Evolutionary conservation across 2,888 invertebrate genomes (phyloP).

Genomic region (Autographa gamma): DNA sequence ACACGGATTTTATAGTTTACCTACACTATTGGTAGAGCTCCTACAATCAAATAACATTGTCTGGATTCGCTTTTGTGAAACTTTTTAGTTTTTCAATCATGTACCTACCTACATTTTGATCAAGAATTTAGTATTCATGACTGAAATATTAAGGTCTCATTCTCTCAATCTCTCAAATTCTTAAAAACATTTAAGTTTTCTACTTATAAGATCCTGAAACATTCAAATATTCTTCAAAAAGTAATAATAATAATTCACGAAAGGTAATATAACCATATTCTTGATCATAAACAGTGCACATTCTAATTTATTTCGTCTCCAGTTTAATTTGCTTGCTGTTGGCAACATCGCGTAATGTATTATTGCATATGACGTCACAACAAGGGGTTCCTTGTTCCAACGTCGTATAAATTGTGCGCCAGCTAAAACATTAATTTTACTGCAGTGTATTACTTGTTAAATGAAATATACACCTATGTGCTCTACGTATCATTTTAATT

Average conservation of each 20-base stretch:
- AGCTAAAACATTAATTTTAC: constrained; percentile 62
- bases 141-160: too few species aligned
- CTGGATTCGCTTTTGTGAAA: neutral
- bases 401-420: constrained; percentile 50
- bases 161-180: too few species aligned
- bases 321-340: constrained; percentile 57
- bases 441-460: constrained; percentile 55
- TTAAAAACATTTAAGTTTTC: too few species aligned
- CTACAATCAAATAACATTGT: neutral
- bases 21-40: constrained; percentile 7
- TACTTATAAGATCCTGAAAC: too few species aligned
- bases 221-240: too few species aligned
- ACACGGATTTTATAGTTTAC: constrained; percentile 27
- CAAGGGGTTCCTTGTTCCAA: constrained; percentile 38
- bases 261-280: neutral
- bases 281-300: constrained; percentile 7
- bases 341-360: constrained; percentile 49
- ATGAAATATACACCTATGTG: constrained; percentile 44
- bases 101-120: too few species aligned
- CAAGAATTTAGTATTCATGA: too few species aligned
- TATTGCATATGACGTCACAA: constrained; percentile 56
- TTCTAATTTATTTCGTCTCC: constrained; percentile 49
- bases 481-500: constrained; percentile 50
- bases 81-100: neutral
- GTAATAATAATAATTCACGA: neutral